phyloP scores from a whole-genome alignment of 2,113 vertebrate genomes.

The Reinhardtius hippoglossoides region DNA sequence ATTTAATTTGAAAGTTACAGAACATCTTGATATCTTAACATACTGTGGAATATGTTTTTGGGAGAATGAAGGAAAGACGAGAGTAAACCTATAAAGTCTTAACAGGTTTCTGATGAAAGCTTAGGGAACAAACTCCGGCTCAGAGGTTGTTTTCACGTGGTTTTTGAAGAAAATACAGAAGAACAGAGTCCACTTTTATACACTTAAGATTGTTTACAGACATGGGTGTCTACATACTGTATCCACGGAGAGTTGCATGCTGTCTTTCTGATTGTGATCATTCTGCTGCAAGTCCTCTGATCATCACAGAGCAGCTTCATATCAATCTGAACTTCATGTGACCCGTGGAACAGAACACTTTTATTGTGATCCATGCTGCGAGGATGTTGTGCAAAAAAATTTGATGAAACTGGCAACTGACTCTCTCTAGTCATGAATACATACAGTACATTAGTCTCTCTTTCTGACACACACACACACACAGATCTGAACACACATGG shows the following conservation, averaged over 20 bases:
- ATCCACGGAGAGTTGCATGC: slow-evolving; percentile 4
- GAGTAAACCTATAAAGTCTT: slow-evolving; percentile 6
- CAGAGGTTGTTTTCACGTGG: slow-evolving; percentile 14
- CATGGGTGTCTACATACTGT: background rate
- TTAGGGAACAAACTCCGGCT: too few relatives aligned
- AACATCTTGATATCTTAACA: background rate
- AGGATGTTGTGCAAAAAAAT: slow-evolving; percentile 10
- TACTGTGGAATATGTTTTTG: background rate
- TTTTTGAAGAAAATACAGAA: slow-evolving; percentile 13
- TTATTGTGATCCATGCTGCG: background rate
- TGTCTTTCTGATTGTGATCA: background rate
- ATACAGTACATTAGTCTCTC: background rate
- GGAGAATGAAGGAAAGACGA: slow-evolving; percentile 2
- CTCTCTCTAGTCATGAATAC: slow-evolving; percentile 9
- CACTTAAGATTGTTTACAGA: slow-evolving; percentile 34
- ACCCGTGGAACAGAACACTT: slow-evolving; percentile 1
- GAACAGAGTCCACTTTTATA: background rate
- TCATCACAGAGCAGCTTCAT: background rate
- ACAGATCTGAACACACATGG: slow-evolving; percentile 16
- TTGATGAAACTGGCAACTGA: background rate
- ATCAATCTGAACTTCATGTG: slow-evolving; percentile 2
- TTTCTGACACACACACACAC: slow-evolving; percentile 5
- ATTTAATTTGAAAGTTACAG: background rate
- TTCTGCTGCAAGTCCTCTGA: background rate
- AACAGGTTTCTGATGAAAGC: slow-evolving; percentile 7